phyloP scores from a whole-genome alignment of 2,113 vertebrate species.

The Colius striatus region DNA sequence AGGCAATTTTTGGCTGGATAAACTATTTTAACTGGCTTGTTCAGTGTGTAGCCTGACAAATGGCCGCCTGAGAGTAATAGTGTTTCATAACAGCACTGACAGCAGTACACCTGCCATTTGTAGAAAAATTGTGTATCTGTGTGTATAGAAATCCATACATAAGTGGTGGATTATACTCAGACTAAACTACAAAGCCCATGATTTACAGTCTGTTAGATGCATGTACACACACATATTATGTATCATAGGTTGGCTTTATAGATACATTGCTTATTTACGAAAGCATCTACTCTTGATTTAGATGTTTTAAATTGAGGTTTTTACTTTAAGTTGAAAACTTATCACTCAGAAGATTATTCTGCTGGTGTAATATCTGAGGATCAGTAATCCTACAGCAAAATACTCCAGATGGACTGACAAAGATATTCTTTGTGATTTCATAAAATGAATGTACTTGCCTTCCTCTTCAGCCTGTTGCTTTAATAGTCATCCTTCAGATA shows the following conservation, averaged over 20 bases:
- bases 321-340: background rate
- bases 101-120: background rate
- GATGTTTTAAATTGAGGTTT: background rate
- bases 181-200: background rate
- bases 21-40: background rate
- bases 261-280: background rate
- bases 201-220: background rate
- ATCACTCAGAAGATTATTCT: background rate
- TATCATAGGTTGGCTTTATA: background rate
- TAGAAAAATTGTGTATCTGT: background rate
- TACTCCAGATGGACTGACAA: background rate
- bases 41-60: background rate
- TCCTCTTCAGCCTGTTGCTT: background rate
- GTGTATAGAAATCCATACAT: background rate
- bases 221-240: accelerated
- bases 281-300: background rate
- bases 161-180: background rate
- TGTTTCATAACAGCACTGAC: background rate
- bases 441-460: background rate
- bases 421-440: background rate
- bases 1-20: background rate
- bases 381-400: background rate
- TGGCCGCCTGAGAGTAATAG: background rate
- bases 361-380: background rate
- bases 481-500: background rate